Evolutionary conservation across 2,113 vertebrate genomes (phyloP).

Genomic region (Pachycephala philippinensis): DNA sequence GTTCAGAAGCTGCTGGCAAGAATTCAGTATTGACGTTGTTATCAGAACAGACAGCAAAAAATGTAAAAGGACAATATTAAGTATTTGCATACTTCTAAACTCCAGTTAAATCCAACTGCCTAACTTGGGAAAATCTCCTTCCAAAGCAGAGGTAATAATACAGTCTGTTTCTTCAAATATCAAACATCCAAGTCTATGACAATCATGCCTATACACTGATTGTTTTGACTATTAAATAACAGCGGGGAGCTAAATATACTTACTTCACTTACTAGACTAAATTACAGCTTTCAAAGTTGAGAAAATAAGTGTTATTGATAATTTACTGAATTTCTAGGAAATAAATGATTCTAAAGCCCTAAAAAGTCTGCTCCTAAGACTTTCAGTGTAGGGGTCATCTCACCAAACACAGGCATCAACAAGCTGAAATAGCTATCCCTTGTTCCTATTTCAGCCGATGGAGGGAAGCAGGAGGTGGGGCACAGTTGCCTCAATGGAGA

Average conservation of each 20-base stretch:
- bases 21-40: not conserved
- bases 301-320: not conserved
- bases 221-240: not conserved
- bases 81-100: not conserved
- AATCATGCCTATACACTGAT: not conserved
- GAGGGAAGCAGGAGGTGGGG: not conserved
- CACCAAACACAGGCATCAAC: not conserved
- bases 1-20: not conserved
- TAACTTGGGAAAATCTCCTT: not conserved
- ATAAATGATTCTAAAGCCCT: not conserved
- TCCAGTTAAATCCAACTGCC: not conserved
- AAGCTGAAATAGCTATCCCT: not conserved
- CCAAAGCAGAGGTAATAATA: not conserved
- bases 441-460: not conserved
- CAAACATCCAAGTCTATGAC: not conserved
- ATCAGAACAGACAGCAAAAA: not conserved
- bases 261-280: not conserved
- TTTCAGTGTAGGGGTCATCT: not conserved
- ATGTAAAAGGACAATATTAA: not conserved
- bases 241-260: not conserved
- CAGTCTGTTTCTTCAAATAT: not conserved
- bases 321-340: not conserved
- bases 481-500: not conserved
- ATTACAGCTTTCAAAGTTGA: not conserved
- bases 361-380: not conserved